phyloP scores from a whole-genome alignment of 2,113 vertebrate species.

The Syngnathoides biaculeatus region DNA sequence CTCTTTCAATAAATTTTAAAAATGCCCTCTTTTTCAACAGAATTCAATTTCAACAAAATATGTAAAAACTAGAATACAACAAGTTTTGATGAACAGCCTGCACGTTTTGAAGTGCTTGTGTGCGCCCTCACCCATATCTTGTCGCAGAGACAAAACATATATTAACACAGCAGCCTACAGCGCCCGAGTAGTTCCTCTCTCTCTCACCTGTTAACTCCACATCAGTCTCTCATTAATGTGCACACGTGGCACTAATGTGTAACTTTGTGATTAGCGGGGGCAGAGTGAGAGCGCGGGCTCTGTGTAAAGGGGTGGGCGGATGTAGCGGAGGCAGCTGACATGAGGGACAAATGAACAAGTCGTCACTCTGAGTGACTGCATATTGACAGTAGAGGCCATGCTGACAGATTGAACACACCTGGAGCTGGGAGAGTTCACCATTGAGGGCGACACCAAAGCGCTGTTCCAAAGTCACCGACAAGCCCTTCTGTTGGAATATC shows the following conservation, averaged over 20 bases:
- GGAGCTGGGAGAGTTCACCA: slow-evolving; percentile 9
- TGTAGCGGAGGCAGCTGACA: slow-evolving; percentile 19
- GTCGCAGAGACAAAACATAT: too few species aligned
- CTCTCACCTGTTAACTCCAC: slow-evolving; percentile 33
- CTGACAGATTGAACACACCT: slow-evolving; percentile 39
- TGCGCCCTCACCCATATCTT: too few species aligned
- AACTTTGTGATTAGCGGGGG: slow-evolving; percentile 52
- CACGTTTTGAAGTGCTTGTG: too few species aligned
- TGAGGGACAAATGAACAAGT: slow-evolving; percentile 28
- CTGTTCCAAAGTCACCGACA: slow-evolving; percentile 18
- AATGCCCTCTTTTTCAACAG: too few species aligned
- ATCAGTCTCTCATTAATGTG: slow-evolving; percentile 45
- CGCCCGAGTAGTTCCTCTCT: background rate
- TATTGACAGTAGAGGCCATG: slow-evolving; percentile 53
- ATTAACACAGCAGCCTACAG: background rate
- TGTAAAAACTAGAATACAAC: too few species aligned
- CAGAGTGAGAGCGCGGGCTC: slow-evolving; percentile 46
- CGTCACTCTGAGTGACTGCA: slow-evolving; percentile 29
- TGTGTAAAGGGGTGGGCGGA: slow-evolving; percentile 35
- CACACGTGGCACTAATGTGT: slow-evolving; percentile 21
- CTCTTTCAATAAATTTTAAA: too few species aligned
- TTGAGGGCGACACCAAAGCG: background rate
- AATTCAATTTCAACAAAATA: too few species aligned
- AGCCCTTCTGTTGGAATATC: slow-evolving; percentile 16
- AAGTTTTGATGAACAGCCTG: too few species aligned